These are phyloP conservation scores for Lepus americanus DNA, from an alignment of 2,113 vertebrate species.

Conservation along the genomic window DNA sequence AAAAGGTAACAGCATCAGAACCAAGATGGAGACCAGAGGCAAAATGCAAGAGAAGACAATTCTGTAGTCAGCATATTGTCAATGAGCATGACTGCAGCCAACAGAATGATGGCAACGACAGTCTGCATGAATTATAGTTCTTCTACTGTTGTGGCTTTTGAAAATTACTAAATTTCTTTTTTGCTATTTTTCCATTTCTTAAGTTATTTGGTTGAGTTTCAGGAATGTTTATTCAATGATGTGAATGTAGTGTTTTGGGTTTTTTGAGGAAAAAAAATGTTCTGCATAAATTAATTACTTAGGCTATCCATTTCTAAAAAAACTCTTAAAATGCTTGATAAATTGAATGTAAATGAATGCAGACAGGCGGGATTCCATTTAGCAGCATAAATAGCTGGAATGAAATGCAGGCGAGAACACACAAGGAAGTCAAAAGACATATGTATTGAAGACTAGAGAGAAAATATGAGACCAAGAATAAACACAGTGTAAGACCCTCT, in stretches of 20 bases:
- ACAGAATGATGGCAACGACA: not conserved
- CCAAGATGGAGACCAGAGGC: not conserved
- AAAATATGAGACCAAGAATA: constrained; percentile 61
- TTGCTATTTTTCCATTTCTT: constrained; percentile 6
- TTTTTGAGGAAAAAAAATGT: not conserved
- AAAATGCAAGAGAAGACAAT: not conserved
- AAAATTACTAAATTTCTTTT: not conserved
- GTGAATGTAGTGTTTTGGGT: not conserved
- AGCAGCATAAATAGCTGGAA: constrained; percentile 62
- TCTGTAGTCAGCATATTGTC: not conserved
- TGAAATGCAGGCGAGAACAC: not conserved
- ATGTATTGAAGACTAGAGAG: not conserved
- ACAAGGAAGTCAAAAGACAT: constrained; percentile 2
- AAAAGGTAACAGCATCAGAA: constrained; percentile 20
- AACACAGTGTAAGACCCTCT: not conserved
- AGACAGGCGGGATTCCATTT: not conserved
- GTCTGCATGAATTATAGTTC: not conserved
- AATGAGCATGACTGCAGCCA: not conserved
- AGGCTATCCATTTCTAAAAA: constrained; percentile 55
- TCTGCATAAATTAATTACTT: constrained; percentile 55
- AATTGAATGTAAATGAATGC: constrained; percentile 34
- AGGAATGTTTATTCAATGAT: constrained; percentile 38
- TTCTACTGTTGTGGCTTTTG: not conserved
- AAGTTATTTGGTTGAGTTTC: constrained; percentile 52
- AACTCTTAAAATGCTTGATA: constrained; percentile 61